Percentiles rank a stretch among this genome's conserved stretches.
phyloP scores from a whole-genome alignment of 2,113 vertebrate species.

The Vidua chalybeata region DNA sequence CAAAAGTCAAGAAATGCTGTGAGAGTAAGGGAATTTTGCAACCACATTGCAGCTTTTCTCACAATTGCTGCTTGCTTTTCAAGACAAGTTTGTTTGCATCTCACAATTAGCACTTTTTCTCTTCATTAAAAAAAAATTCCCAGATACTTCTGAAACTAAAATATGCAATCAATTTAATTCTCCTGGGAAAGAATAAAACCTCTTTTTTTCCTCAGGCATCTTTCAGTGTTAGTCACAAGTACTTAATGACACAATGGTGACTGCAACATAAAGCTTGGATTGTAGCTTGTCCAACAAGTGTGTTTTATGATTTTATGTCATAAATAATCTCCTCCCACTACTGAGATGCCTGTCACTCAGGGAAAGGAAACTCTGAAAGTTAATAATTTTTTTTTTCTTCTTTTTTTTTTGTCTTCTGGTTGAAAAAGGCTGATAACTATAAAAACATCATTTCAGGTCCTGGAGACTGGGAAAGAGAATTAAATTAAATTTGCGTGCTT shows the following conservation, averaged over 20 bases:
- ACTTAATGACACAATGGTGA: neutral
- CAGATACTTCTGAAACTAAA: neutral
- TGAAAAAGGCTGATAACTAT: neutral
- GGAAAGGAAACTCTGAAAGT: neutral
- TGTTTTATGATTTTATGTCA: neutral
- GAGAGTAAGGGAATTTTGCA: slow-evolving; percentile 2
- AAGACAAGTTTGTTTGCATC: neutral
- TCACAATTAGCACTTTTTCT: neutral
- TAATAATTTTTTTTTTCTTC: neutral
- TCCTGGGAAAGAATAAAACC: neutral
- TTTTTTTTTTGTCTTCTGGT: neutral
- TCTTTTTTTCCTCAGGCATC: neutral
- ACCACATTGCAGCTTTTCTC: neutral
- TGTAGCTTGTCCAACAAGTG: neutral
- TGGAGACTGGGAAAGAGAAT: neutral
- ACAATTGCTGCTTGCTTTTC: neutral
- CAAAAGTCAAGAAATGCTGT: neutral
- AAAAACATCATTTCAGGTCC: neutral
- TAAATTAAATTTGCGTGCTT: neutral
- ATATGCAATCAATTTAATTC: neutral
- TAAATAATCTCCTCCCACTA: neutral
- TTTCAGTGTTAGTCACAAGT: neutral
- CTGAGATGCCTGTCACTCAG: neutral
- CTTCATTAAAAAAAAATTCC: neutral
- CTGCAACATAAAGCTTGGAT: neutral